These are phyloP conservation scores for Drosophila nikananu DNA, from an alignment of 1,140 invertebrate species.

Conservation along the genomic window DNA sequence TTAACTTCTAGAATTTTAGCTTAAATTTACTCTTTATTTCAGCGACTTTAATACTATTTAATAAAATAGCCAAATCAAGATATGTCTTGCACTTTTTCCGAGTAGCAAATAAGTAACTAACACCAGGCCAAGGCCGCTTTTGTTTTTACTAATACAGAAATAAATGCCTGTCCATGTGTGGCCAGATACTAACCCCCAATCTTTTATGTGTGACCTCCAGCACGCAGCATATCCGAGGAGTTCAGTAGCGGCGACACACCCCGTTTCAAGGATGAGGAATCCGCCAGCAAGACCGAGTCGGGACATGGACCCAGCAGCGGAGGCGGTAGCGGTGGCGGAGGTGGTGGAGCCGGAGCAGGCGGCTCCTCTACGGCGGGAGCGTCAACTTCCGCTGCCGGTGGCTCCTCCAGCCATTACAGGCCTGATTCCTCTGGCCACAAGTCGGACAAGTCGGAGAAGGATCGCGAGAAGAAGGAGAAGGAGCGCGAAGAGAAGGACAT, in stretches of 20 bases:
- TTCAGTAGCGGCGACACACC: constrained; percentile 91
- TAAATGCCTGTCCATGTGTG: constrained; percentile 6
- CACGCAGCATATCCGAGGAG: constrained; percentile 94
- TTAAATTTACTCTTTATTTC: not conserved
- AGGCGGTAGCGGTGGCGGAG: constrained; percentile 35
- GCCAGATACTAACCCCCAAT: constrained; percentile 23
- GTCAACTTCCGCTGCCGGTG: constrained; percentile 25
- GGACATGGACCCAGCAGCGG: constrained; percentile 66
- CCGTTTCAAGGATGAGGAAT: constrained; percentile 89
- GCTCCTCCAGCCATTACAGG: constrained; percentile 66
- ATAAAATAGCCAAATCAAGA: not conserved
- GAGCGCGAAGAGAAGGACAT: constrained; percentile 96
- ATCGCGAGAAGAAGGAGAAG: constrained; percentile 89
- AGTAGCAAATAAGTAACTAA: constrained; percentile 26
- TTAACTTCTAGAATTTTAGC: not conserved
- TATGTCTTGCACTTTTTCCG: constrained; percentile 4
- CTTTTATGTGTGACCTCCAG: constrained; percentile 85
- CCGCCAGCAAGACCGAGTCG: constrained; percentile 85
- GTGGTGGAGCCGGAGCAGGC: constrained; percentile 29
- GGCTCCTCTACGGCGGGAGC: constrained; percentile 43
- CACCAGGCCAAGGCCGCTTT: constrained; percentile 28
- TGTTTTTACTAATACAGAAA: constrained; percentile 42
- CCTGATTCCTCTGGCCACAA: constrained; percentile 74
- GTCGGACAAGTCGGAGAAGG: constrained; percentile 85
- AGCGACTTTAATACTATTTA: no score